Evolutionary conservation across 2,113 vertebrate species (phyloP).

Genomic region (Elephas maximus): DNA sequence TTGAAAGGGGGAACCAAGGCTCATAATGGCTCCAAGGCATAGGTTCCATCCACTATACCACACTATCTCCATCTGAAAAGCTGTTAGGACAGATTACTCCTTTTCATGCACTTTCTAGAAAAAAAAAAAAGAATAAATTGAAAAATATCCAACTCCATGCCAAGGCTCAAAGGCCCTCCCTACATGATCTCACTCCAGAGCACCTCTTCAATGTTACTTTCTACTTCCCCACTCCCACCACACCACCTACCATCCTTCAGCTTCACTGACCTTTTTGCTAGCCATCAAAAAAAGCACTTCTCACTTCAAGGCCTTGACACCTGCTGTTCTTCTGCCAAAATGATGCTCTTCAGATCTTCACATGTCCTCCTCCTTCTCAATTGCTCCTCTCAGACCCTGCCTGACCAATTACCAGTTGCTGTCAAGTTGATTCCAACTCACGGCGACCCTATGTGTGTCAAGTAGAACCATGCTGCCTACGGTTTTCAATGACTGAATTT

Average conservation of each 20-base stretch:
- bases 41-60: not conserved
- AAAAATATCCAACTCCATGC: not conserved
- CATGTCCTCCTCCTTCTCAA: not conserved
- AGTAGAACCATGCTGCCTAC: not conserved
- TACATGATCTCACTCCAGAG: not conserved
- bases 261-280: not conserved
- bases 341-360: not conserved
- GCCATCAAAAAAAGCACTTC: not conserved
- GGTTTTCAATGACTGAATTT: not conserved
- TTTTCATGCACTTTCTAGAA: not conserved
- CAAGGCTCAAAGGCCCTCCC: not conserved
- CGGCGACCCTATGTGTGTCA: not conserved
- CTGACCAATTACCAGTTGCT: not conserved
- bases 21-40: not conserved
- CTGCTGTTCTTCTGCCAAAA: not conserved
- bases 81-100: not conserved
- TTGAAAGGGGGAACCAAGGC: conserved; percentile 29
- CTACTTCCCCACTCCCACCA: not conserved
- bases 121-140: not conserved
- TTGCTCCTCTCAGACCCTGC: not conserved
- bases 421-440: not conserved
- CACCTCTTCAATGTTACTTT: not conserved
- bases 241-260: not conserved
- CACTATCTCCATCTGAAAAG: not conserved
- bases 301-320: not conserved